These are phyloP conservation scores for Marronus borbonicus DNA, from an alignment of 2,888 invertebrate species.

Conservation along the genomic window DNA sequence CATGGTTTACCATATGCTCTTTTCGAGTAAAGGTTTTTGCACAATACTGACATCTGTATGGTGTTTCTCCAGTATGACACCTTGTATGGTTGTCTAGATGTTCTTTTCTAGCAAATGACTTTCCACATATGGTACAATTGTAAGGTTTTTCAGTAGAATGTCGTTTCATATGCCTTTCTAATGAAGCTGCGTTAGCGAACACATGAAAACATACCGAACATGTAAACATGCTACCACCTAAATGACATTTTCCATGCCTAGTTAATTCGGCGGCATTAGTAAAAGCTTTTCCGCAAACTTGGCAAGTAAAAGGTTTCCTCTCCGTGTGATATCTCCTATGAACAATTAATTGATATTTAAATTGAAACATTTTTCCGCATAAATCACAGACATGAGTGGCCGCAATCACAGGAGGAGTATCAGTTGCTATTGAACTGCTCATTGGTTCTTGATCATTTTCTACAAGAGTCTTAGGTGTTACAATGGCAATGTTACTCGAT, in stretches of 20 bases:
- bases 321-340: conserved; percentile 91
- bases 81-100: conserved; percentile 87
- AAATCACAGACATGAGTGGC: conserved; percentile 85
- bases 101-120: conserved; percentile 89
- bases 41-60: conserved; percentile 82
- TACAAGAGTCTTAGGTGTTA: conserved; percentile 66
- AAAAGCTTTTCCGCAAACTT: conserved; percentile 87
- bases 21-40: conserved; percentile 84
- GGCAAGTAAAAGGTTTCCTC: conserved; percentile 85
- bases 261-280: conserved; percentile 85
- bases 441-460: conserved; percentile 73
- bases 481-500: conserved; percentile 61
- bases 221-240: conserved; percentile 84
- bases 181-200: conserved; percentile 80
- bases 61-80: conserved; percentile 88
- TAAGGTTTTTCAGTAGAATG: conserved; percentile 89
- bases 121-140: conserved; percentile 88
- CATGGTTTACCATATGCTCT: conserved; percentile 86
- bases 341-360: conserved; percentile 89
- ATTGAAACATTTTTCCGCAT: conserved; percentile 90
- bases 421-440: conserved; percentile 74
- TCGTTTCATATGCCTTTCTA: conserved; percentile 86
- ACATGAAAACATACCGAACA: conserved; percentile 83
- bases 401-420: conserved; percentile 75
- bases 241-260: conserved; percentile 87